Conservation (phyloP, 2,113 vertebrate species). For the Orientallactaga bullata region DNA sequence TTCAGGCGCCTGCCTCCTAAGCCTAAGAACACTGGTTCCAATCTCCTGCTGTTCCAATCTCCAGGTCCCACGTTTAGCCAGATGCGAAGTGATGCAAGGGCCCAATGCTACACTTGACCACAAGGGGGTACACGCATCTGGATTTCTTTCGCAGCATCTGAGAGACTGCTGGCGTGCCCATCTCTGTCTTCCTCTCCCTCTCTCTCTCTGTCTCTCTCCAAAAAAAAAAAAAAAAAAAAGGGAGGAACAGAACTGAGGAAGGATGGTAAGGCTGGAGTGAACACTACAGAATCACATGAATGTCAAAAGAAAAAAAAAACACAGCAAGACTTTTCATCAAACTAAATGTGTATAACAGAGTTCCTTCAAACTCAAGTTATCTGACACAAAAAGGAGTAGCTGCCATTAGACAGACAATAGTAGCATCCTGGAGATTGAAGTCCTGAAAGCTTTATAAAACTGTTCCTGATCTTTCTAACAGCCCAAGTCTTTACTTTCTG, state of each 20-base stretch:
- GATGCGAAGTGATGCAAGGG: too few relatives aligned
- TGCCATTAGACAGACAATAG: slow-evolving; percentile 24
- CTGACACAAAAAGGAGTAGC: slow-evolving; percentile 54
- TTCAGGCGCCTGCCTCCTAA: too few relatives aligned
- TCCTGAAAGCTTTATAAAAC: slow-evolving; percentile 64
- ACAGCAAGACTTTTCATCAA: slow-evolving; percentile 75
- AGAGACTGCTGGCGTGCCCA: too few relatives aligned
- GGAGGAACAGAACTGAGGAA: background rate
- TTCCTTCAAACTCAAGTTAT: slow-evolving; percentile 63
- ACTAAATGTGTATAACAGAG: slow-evolving; percentile 72
- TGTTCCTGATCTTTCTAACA: slow-evolving; percentile 48
- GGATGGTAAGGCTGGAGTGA: background rate
- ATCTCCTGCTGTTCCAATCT: too few relatives aligned
- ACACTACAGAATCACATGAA: slow-evolving; percentile 46
- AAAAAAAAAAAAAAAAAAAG: too few relatives aligned
- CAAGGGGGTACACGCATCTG: too few relatives aligned
- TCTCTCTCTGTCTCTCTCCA: too few relatives aligned
- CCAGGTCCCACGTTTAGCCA: too few relatives aligned
- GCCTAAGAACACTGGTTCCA: too few relatives aligned
- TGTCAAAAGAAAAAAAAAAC: slow-evolving; percentile 70
- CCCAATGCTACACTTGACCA: too few relatives aligned
- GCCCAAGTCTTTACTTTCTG: background rate
- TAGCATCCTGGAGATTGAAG: slow-evolving; percentile 62
- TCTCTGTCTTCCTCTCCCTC: too few relatives aligned
- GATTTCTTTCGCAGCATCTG: too few relatives aligned